These are phyloP conservation scores for Antechinus stuartii DNA, from an alignment of 2,113 vertebrate genomes.

Conservation along the genomic window DNA sequence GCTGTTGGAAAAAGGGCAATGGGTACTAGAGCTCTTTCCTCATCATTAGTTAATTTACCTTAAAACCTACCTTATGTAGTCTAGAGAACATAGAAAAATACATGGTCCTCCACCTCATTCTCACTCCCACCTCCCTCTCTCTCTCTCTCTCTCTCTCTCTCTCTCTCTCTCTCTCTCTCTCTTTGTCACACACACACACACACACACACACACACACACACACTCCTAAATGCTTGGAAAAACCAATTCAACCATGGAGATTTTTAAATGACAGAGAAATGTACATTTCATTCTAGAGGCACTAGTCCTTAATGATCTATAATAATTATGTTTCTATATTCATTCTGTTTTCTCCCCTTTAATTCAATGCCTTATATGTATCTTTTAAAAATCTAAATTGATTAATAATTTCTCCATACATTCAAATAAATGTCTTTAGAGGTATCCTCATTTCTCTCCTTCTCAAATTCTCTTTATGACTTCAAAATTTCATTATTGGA, in stretches of 20 bases:
- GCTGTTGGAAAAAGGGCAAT: not conserved
- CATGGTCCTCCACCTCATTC: not conserved
- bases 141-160: too few relatives aligned
- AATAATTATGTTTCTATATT: not conserved
- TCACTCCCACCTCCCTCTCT: not conserved
- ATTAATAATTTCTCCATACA: not conserved
- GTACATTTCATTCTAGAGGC: not conserved
- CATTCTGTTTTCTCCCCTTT: not conserved
- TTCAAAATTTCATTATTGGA: not conserved
- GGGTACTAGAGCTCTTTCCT: not conserved
- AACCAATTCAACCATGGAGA: not conserved
- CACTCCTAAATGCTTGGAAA: not conserved
- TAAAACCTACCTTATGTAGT: not conserved
- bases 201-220: too few relatives aligned
- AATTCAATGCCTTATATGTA: not conserved
- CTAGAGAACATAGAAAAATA: not conserved
- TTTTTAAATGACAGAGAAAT: not conserved
- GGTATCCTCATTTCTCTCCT: not conserved
- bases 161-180: too few relatives aligned
- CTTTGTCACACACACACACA: not conserved
- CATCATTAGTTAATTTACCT: not conserved
- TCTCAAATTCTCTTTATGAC: not conserved
- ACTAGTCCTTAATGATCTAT: not conserved
- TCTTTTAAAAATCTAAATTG: not conserved
- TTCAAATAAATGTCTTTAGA: not conserved